Percentiles rank a stretch among this genome's conserved stretches.
Evolutionary conservation across 2,113 vertebrate genomes (phyloP).

Genomic region (Meleagris gallopavo): DNA sequence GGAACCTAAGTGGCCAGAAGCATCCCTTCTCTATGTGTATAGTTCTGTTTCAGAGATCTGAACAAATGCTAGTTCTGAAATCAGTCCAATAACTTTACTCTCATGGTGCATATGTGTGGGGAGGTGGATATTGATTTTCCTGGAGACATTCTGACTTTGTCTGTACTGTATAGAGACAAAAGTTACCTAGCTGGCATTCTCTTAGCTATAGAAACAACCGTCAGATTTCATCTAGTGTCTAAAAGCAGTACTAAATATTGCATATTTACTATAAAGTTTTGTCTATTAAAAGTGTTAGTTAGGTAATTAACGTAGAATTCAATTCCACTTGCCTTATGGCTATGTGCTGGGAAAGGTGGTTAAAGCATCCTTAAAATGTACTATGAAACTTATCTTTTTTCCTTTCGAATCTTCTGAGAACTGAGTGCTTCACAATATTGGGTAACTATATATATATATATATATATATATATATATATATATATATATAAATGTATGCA

Average conservation of each 20-base stretch:
- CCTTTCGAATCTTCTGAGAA: background rate
- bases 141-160: background rate
- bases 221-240: background rate
- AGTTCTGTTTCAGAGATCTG: background rate
- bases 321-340: too few relatives aligned
- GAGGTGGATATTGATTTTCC: rapidly evolving
- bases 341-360: background rate
- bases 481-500: background rate
- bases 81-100: background rate
- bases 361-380: background rate
- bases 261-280: background rate
- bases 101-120: background rate
- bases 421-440: background rate
- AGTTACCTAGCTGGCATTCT: background rate
- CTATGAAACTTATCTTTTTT: slow-evolving; percentile 28
- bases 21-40: background rate
- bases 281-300: background rate
- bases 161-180: background rate
- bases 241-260: background rate
- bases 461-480: too few relatives aligned
- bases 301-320: background rate
- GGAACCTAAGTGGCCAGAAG: background rate
- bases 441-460: background rate
- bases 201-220: background rate
- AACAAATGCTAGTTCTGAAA: background rate